Percentiles rank a stretch among this genome's conserved stretches.
phyloP scores from a whole-genome alignment of 2,113 vertebrate genomes.

The Centrocercus urophasianus region DNA sequence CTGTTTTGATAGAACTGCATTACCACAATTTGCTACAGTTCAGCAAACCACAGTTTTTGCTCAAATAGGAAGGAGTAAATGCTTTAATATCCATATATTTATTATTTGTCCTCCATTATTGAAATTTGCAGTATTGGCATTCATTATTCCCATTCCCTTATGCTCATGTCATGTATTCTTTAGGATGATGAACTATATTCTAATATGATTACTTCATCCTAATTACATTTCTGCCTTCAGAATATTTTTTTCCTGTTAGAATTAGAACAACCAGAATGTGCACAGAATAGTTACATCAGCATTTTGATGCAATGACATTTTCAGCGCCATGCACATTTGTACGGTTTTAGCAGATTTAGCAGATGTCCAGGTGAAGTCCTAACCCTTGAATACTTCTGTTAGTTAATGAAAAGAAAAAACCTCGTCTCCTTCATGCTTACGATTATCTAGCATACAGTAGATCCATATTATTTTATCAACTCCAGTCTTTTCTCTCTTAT shows the following conservation, averaged over 20 bases:
- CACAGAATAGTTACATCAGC: background rate
- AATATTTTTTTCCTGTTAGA: slow-evolving; percentile 4
- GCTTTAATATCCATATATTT: background rate
- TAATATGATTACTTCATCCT: slow-evolving; percentile 4
- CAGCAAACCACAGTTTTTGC: background rate
- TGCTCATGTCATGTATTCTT: background rate
- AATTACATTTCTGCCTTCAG: slow-evolving; percentile 3
- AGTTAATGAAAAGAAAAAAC: background rate
- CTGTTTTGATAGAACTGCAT: background rate
- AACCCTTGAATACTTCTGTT: background rate
- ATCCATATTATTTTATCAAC: background rate
- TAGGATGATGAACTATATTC: background rate
- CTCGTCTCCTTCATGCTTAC: background rate
- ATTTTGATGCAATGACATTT: background rate
- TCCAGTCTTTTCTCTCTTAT: background rate
- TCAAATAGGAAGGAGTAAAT: background rate
- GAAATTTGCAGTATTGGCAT: background rate
- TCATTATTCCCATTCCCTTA: background rate
- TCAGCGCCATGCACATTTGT: background rate
- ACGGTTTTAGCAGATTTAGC: background rate
- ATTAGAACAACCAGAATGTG: background rate
- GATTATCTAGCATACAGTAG: background rate
- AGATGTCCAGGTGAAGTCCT: background rate
- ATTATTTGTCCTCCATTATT: background rate
- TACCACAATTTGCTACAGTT: background rate